phyloP scores from a whole-genome alignment of 2,797 vertebrate species.

The Channa striata region DNA sequence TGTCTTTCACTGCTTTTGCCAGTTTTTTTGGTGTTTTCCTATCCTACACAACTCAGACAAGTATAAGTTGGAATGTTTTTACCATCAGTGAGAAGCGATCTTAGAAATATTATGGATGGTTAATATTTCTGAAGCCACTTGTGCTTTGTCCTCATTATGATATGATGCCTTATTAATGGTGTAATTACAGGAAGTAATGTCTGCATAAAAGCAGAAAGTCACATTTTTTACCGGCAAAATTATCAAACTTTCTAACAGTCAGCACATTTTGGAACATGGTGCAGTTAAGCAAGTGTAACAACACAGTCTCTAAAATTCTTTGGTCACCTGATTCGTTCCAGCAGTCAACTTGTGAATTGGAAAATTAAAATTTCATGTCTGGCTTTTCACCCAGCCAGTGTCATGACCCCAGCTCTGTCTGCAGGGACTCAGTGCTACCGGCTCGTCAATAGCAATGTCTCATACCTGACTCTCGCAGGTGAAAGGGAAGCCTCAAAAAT shows the following conservation, averaged over 20 bases:
- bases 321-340: conserved; percentile 16
- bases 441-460: conserved; percentile 60
- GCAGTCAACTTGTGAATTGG: conserved; percentile 17
- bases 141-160: conserved; percentile 5
- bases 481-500: conserved; percentile 57
- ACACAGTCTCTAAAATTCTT: neutral
- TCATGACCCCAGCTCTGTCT: conserved; percentile 31
- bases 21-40: neutral
- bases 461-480: conserved; percentile 18
- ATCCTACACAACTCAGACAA: neutral
- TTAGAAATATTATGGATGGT: neutral
- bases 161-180: conserved; percentile 11
- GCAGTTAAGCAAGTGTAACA: too few relatives aligned
- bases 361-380: conserved; percentile 56
- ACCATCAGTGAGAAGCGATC: conserved; percentile 17
- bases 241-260: neutral
- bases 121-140: conserved; percentile 2
- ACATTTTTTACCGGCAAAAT: neutral
- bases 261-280: neutral
- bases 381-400: conserved; percentile 17
- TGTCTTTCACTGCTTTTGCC: neutral
- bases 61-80: neutral
- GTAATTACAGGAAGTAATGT: neutral
- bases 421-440: conserved; percentile 16
- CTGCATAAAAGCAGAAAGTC: neutral